phyloP scores from a whole-genome alignment of 1,140 invertebrate species.

The Heterodera carotae region DNA sequence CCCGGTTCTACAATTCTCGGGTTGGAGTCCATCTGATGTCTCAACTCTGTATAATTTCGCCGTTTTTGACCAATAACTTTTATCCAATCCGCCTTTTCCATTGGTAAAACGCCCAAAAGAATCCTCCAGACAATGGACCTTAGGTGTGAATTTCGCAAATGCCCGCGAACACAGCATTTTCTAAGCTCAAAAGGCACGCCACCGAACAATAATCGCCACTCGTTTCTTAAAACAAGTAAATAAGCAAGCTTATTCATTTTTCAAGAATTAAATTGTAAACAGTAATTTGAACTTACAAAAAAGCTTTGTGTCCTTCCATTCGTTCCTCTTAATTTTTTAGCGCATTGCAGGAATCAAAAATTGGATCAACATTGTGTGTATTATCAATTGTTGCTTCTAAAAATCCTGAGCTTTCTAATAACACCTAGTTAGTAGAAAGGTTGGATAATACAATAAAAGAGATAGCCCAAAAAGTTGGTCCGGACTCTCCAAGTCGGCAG shows the following conservation, averaged over 20 bases:
- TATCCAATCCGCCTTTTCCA: constrained; percentile 30
- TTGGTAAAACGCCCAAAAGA: constrained; percentile 37
- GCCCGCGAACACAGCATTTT: constrained; percentile 35
- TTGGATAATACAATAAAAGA: too few relatives aligned
- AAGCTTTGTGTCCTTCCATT: background rate
- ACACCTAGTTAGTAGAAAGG: too few relatives aligned
- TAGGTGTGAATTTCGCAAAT: constrained; percentile 42
- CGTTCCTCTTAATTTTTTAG: too few relatives aligned
- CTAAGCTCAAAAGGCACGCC: constrained; percentile 8
- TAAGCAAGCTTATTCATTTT: background rate
- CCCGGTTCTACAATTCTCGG: constrained; percentile 24
- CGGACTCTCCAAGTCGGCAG: too few relatives aligned
- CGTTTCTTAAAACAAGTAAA: constrained; percentile 26
- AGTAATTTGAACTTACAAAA: background rate
- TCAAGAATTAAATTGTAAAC: background rate
- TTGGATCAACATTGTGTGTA: too few relatives aligned
- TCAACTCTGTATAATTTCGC: constrained; percentile 30
- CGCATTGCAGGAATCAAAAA: too few relatives aligned
- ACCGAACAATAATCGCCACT: constrained; percentile 36
- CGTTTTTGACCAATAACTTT: constrained; percentile 28
- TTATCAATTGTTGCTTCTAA: too few relatives aligned
- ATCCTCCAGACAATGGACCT: constrained; percentile 45
- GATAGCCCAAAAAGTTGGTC: too few relatives aligned
- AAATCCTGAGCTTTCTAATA: too few relatives aligned
- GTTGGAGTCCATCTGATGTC: constrained; percentile 35